A percentile compares a stretch with the other conserved stretches of the same genome.
Evolutionary conservation across 2,113 vertebrate species (phyloP).

Genomic region (Neofelis nebulosa): DNA sequence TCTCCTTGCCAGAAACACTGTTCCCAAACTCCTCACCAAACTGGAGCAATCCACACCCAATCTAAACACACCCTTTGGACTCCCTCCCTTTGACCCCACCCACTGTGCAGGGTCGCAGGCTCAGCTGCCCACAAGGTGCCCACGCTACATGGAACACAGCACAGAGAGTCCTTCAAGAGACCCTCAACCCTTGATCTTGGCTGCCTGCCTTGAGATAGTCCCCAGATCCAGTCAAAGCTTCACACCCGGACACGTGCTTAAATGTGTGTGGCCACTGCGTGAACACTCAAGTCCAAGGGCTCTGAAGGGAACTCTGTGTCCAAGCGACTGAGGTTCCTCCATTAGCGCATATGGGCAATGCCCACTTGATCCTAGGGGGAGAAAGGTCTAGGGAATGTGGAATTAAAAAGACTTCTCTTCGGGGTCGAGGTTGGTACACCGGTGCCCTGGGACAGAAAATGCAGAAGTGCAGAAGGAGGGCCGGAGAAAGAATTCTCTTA

Average conservation of each 20-base stretch:
- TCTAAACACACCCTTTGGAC: neutral
- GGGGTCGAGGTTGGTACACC: neutral
- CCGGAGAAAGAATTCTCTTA: neutral
- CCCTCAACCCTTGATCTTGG: neutral
- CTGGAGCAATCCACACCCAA: neutral
- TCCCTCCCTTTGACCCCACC: accelerated
- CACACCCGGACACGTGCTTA: neutral
- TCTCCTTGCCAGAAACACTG: neutral
- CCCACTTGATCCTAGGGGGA: neutral
- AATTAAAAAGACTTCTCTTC: neutral
- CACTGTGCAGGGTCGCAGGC: neutral
- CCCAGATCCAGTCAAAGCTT: neutral
- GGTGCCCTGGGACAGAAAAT: neutral
- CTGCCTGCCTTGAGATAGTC: neutral
- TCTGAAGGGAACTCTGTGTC: neutral
- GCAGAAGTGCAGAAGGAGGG: neutral
- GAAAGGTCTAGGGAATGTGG: neutral
- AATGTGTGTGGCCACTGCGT: neutral
- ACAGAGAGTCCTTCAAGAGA: neutral
- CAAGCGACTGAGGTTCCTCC: neutral
- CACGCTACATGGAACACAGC: neutral
- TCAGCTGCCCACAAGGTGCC: neutral
- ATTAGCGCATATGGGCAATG: no score
- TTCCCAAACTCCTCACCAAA: neutral
- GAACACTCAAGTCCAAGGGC: neutral